Evolutionary conservation across 2,113 vertebrate species (phyloP).

Genomic region (Jacana jacana): DNA sequence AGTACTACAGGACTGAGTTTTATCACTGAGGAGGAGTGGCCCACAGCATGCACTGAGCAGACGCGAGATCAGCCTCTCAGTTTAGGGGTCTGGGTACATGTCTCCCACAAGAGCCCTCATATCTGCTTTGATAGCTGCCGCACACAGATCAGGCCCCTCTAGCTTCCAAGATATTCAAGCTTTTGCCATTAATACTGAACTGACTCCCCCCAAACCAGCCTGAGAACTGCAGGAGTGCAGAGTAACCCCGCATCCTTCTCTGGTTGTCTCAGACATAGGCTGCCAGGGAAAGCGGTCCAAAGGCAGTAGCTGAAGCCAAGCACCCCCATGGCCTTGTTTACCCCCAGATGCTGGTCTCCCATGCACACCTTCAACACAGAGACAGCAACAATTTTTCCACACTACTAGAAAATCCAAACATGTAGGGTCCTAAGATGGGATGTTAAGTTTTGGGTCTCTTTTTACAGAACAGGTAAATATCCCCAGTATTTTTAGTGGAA

Average conservation of each 20-base stretch:
- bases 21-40: not conserved
- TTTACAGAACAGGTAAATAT: not conserved
- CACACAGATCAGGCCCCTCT: not conserved
- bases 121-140: not conserved
- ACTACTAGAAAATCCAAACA: not conserved
- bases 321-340: not conserved
- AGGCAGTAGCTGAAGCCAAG: not conserved
- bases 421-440: not conserved
- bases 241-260: not conserved
- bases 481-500: not conserved
- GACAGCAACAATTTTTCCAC: not conserved
- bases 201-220: not conserved
- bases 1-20: not conserved
- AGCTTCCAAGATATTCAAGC: not conserved
- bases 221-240: not conserved
- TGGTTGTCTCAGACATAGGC: accelerated
- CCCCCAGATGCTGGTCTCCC: not conserved
- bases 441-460: not conserved
- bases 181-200: not conserved
- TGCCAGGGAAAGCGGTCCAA: not conserved
- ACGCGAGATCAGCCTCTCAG: not conserved
- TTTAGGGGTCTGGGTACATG: not conserved
- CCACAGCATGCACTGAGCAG: accelerated
- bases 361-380: too few species aligned
- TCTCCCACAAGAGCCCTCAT: not conserved